These are phyloP conservation scores for Aspidiotus destructor DNA, from an alignment of 2,888 invertebrate species.

Conservation along the genomic window DNA sequence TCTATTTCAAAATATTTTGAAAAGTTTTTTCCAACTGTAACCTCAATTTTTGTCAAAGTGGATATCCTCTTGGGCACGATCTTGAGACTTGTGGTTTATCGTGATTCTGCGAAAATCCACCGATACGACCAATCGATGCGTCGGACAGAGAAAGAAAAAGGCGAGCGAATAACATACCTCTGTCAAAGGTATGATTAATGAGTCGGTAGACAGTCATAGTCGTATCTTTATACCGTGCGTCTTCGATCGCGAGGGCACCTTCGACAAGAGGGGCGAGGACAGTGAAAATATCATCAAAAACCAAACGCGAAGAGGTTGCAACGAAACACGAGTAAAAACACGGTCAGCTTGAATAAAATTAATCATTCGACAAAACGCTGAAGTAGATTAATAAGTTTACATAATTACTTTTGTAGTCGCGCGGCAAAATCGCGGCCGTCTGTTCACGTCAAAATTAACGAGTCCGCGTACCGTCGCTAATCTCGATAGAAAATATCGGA, in stretches of 20 bases:
- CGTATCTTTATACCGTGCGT: not conserved
- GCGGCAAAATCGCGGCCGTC: too few relatives aligned
- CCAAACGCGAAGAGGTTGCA: not conserved
- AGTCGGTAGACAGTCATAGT: not conserved
- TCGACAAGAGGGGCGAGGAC: not conserved
- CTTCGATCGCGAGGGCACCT: not conserved
- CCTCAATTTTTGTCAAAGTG: too few relatives aligned
- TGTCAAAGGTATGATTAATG: slow-evolving; percentile 4
- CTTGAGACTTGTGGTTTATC: too few relatives aligned
- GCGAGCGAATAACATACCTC: not conserved
- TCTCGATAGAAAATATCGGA: too few relatives aligned
- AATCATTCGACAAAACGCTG: slow-evolving; percentile 3
- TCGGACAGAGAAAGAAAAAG: not conserved
- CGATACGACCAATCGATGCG: too few relatives aligned
- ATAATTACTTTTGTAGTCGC: not conserved
- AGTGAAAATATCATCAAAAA: not conserved
- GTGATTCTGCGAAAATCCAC: too few relatives aligned
- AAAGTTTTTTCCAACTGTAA: too few relatives aligned
- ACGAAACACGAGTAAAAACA: not conserved
- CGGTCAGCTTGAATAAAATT: slow-evolving; percentile 2
- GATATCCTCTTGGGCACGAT: too few relatives aligned
- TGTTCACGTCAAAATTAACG: too few relatives aligned
- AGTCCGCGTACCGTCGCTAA: too few relatives aligned
- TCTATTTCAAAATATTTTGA: too few relatives aligned
- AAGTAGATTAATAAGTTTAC: not conserved